Percentiles rank a stretch among this genome's conserved stretches.
Conservation (phyloP, 2,888 invertebrate genomes). For the Ophion ventricosus region DNA sequence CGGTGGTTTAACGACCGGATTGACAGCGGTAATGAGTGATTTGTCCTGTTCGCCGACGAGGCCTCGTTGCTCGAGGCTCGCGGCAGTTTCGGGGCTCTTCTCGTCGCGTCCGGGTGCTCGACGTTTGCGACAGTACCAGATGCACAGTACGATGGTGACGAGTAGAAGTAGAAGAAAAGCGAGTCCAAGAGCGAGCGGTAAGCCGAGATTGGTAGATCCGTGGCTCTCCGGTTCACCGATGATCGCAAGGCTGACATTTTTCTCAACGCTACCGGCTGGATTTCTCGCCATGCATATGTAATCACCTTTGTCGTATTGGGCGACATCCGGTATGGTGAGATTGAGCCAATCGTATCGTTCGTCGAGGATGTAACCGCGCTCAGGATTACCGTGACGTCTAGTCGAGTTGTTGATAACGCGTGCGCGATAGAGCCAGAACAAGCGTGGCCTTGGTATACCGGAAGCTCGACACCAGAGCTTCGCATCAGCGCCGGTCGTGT, state of each 20-base stretch:
- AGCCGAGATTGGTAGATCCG: constrained; percentile 77
- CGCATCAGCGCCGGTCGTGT: no score
- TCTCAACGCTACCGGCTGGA: constrained; percentile 91
- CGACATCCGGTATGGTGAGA: constrained; percentile 87
- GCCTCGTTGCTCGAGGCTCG: constrained; percentile 90
- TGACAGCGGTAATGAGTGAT: constrained; percentile 92
- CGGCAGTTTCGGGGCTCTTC: constrained; percentile 86
- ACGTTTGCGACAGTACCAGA: constrained; percentile 86
- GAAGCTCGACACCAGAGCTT: constrained; percentile 88
- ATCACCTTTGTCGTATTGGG: constrained; percentile 88
- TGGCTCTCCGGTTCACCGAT: constrained; percentile 77
- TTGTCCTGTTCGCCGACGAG: constrained; percentile 93
- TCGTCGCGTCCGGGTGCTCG: constrained; percentile 85
- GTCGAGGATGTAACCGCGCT: constrained; percentile 81
- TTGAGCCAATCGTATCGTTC: constrained; percentile 83
- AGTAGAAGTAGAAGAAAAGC: constrained; percentile 84
- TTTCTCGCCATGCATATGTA: constrained; percentile 93
- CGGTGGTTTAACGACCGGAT: constrained; percentile 93
- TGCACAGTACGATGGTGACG: constrained; percentile 84
- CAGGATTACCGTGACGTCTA: constrained; percentile 79
- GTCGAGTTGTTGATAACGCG: constrained; percentile 74
- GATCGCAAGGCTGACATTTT: constrained; percentile 88
- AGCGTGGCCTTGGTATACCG: constrained; percentile 91
- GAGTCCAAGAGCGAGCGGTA: constrained; percentile 84
- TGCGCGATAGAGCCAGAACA: constrained; percentile 82